Conservation (phyloP, 2,888 invertebrate genomes). For the Myopa testacea region DNA sequence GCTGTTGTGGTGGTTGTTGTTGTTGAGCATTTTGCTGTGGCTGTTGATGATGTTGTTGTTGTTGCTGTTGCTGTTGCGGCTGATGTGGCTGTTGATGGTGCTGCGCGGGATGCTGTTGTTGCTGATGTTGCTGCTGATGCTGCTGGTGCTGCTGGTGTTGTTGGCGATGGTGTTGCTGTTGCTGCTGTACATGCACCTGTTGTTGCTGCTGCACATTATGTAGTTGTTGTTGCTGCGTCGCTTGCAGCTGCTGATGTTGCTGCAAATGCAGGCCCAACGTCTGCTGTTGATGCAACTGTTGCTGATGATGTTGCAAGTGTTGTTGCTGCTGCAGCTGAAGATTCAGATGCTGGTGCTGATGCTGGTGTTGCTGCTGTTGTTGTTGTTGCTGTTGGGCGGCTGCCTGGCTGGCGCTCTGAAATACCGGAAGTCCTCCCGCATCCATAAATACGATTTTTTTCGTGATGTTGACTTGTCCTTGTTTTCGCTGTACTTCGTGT, state of each 20-base stretch:
- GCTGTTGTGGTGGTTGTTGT: slow-evolving; percentile 59
- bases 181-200: slow-evolving; percentile 66
- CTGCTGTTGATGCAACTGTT: slow-evolving; percentile 59
- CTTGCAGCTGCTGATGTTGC: slow-evolving; percentile 60
- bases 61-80: slow-evolving; percentile 56
- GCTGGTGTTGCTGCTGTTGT: slow-evolving; percentile 68
- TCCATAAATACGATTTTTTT: slow-evolving; percentile 68
- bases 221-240: slow-evolving; percentile 53
- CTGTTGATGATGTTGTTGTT: slow-evolving; percentile 52
- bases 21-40: slow-evolving; percentile 49
- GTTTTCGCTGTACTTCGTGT: slow-evolving; percentile 57
- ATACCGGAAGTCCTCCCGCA: slow-evolving; percentile 69
- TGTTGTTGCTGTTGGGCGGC: slow-evolving; percentile 68
- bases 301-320: slow-evolving; percentile 52
- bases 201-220: slow-evolving; percentile 54
- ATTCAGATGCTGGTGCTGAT: slow-evolving; percentile 70
- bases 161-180: slow-evolving; percentile 51
- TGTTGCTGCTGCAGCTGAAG: slow-evolving; percentile 58
- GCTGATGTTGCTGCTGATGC: slow-evolving; percentile 53
- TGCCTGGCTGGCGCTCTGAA: slow-evolving; percentile 70
- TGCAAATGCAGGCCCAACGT: slow-evolving; percentile 57
- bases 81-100: slow-evolving; percentile 58
- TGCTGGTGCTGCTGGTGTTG: slow-evolving; percentile 52
- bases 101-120: slow-evolving; percentile 60
- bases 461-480: slow-evolving; percentile 56